Percentiles rank a stretch among this genome's conserved stretches.
phyloP scores from a whole-genome alignment of 2,797 vertebrate species.

The Poecilia velifera region DNA sequence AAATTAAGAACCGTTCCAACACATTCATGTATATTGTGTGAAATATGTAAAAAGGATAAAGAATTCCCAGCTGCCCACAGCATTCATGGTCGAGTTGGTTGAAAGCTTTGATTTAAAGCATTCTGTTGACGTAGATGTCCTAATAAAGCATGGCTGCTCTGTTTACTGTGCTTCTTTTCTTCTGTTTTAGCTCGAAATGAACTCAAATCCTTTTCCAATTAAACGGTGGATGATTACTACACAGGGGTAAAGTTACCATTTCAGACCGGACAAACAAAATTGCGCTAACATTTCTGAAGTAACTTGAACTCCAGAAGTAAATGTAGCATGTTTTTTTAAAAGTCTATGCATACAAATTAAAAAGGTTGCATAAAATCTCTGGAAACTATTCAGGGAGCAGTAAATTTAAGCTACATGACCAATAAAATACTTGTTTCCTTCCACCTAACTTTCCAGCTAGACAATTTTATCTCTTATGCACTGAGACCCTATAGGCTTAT shows the following conservation, averaged over 20 bases:
- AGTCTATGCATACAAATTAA: background rate
- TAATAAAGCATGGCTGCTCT: slow-evolving; percentile 74
- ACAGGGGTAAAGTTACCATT: background rate
- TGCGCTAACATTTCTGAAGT: background rate
- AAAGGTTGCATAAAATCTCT: background rate
- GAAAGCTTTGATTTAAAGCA: slow-evolving; percentile 65
- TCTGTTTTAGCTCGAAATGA: background rate
- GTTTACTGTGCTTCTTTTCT: background rate
- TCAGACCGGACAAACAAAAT: background rate
- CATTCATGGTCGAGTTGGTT: slow-evolving; percentile 32
- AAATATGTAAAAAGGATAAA: slow-evolving; percentile 3
- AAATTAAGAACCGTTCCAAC: background rate
- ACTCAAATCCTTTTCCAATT: background rate
- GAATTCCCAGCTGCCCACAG: slow-evolving; percentile 6
- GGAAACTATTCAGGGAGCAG: background rate
- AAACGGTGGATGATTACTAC: background rate
- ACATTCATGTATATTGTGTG: slow-evolving; percentile 40
- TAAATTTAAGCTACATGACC: background rate
- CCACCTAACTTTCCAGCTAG: background rate
- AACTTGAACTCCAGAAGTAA: background rate
- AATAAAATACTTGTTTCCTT: background rate
- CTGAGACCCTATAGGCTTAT: too few species aligned
- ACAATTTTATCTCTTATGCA: background rate
- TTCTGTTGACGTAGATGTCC: slow-evolving; percentile 59
- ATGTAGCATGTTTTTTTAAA: background rate